These are phyloP conservation scores for Hyphantria cunea DNA, from an alignment of 1,140 invertebrate genomes.

Conservation along the genomic window DNA sequence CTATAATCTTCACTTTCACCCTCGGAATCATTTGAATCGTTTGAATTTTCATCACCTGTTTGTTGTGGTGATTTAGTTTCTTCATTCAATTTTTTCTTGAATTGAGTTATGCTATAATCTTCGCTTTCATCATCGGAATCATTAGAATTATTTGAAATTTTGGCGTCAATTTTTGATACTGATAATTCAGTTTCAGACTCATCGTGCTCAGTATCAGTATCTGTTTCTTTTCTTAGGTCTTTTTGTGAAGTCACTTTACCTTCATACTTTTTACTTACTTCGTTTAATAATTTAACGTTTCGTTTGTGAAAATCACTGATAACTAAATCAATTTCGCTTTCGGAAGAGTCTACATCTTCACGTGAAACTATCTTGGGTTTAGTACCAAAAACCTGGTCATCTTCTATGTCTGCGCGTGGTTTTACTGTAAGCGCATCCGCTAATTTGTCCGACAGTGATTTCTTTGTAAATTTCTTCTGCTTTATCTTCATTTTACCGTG, in stretches of 20 bases:
- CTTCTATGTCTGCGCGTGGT: slow-evolving; percentile 81
- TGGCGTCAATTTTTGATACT: not conserved
- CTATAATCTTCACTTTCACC: slow-evolving; percentile 63
- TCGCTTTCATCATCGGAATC: slow-evolving; percentile 53
- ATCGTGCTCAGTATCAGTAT: slow-evolving; percentile 32
- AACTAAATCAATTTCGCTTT: slow-evolving; percentile 82
- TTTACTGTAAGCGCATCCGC: slow-evolving; percentile 81
- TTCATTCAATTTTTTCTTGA: slow-evolving; percentile 45
- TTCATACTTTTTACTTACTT: slow-evolving; percentile 87
- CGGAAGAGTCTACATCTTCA: slow-evolving; percentile 76
- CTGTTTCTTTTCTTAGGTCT: slow-evolving; percentile 54
- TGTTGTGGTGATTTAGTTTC: slow-evolving; percentile 34
- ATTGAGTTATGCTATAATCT: slow-evolving; percentile 60
- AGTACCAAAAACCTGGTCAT: slow-evolving; percentile 79
- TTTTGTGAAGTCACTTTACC: slow-evolving; percentile 85
- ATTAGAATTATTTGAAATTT: slow-evolving; percentile 25
- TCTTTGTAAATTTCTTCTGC: slow-evolving; percentile 56
- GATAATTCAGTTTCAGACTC: not conserved
- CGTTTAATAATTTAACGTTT: slow-evolving; percentile 85
- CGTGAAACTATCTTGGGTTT: slow-evolving; percentile 78
- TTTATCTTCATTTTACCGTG: slow-evolving; percentile 66
- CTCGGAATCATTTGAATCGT: slow-evolving; percentile 33
- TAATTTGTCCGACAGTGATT: slow-evolving; percentile 83
- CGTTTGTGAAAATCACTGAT: slow-evolving; percentile 84
- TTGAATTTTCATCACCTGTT: slow-evolving; percentile 10